These are phyloP conservation scores for Hemicrepidius hirtus DNA, from an alignment of 2,888 invertebrate genomes.

Conservation along the genomic window DNA sequence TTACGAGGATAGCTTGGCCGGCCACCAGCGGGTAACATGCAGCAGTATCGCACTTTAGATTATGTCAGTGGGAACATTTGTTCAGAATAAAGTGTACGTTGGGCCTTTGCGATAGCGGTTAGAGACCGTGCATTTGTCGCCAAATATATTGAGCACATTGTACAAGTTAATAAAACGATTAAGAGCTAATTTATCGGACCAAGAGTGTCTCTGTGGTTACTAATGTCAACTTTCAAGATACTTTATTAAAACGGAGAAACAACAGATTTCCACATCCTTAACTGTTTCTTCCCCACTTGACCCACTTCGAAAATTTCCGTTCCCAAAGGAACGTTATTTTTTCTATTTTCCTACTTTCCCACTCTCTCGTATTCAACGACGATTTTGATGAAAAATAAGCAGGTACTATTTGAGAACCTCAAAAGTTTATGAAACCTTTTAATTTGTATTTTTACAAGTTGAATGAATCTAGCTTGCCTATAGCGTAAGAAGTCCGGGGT, in stretches of 20 bases:
- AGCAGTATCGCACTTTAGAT: constrained; percentile 62
- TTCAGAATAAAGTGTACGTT: constrained; percentile 63
- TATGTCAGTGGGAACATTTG: constrained; percentile 65
- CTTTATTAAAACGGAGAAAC: constrained; percentile 28
- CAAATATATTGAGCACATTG: constrained; percentile 51
- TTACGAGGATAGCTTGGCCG: constrained; percentile 60
- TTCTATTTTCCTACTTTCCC: no score
- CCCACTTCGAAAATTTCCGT: no score
- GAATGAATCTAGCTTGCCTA: no score
- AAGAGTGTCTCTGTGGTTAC: constrained; percentile 23
- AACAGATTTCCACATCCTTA: neutral
- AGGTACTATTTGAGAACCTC: no score
- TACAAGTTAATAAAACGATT: constrained; percentile 50
- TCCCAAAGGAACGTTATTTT: no score
- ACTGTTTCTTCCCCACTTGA: neutral
- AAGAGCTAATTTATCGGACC: constrained; percentile 46
- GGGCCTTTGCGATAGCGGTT: constrained; percentile 62
- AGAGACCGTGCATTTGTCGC: constrained; percentile 58
- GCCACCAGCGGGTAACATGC: constrained; percentile 53
- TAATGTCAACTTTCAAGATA: constrained; percentile 29
- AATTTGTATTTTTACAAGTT: no score
- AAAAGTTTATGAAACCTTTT: no score
- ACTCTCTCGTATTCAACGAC: no score
- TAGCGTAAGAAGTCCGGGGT: no score
- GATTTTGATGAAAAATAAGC: neutral